These are phyloP conservation scores for Xiphophorus couchianus DNA, from an alignment of 2,113 vertebrate genomes.

Conservation along the genomic window DNA sequence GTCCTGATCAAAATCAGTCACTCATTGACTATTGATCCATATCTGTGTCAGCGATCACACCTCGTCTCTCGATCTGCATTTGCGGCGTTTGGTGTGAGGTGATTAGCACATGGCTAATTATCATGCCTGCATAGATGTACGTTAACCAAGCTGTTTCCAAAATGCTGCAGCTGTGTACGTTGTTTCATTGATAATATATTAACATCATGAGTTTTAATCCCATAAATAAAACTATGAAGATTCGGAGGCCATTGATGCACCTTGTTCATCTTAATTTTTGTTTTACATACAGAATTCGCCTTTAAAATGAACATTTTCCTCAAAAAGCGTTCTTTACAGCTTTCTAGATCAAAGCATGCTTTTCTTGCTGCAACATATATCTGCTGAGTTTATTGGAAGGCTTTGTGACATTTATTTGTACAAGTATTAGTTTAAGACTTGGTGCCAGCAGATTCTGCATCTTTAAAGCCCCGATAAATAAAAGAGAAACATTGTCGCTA, in stretches of 20 bases:
- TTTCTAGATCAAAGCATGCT: background rate
- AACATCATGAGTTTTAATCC: background rate
- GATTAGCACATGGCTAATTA: background rate
- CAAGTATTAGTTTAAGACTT: background rate
- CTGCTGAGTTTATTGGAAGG: background rate
- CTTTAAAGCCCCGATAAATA: background rate
- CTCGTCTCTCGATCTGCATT: background rate
- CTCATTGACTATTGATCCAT: background rate
- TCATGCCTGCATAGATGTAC: background rate
- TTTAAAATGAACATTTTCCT: background rate
- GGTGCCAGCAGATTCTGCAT: background rate
- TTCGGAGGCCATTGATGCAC: background rate
- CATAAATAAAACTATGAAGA: background rate
- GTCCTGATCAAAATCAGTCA: background rate
- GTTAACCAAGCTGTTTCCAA: background rate
- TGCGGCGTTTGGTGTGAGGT: background rate
- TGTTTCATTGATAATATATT: background rate
- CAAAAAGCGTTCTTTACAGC: background rate
- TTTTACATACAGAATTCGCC: background rate
- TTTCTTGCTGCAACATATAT: background rate
- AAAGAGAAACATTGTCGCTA: background rate
- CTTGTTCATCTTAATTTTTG: background rate
- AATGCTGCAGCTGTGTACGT: background rate
- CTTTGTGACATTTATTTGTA: background rate
- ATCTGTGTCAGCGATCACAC: background rate